Evolutionary conservation across 2,113 vertebrate species (phyloP).

Genomic region (Mesitornis unicolor): DNA sequence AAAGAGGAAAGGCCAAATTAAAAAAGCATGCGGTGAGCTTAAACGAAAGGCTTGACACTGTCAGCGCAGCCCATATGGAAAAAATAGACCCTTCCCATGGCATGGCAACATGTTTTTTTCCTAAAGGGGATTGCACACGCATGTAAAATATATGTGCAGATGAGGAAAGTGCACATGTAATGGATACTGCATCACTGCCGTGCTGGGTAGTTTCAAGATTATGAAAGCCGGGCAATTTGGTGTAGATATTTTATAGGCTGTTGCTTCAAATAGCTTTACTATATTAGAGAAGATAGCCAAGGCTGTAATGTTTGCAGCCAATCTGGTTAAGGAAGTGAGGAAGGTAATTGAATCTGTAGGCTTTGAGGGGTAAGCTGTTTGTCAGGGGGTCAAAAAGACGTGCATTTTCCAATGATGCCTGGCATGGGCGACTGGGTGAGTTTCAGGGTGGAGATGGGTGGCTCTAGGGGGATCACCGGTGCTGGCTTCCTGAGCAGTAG

Average conservation of each 20-base stretch:
- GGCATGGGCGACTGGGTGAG: fast-evolving
- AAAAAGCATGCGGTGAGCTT: constrained; percentile 31
- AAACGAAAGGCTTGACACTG: neutral
- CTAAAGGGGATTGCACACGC: neutral
- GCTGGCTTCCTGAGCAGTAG: neutral
- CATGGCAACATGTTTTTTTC: neutral
- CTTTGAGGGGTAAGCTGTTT: neutral
- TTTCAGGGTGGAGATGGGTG: neutral
- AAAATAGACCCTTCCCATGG: constrained; percentile 10
- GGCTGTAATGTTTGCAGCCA: neutral
- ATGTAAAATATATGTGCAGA: neutral
- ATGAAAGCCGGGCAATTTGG: neutral
- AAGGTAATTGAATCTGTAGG: neutral
- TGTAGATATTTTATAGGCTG: neutral
- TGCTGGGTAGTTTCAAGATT: neutral
- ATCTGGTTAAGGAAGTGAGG: neutral
- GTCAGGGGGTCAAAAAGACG: neutral
- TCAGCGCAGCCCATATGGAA: constrained; percentile 25
- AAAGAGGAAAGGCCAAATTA: constrained; percentile 25
- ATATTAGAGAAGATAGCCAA: neutral
- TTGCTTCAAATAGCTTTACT: neutral
- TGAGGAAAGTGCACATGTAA: neutral
- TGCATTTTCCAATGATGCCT: fast-evolving
- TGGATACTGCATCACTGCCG: neutral
- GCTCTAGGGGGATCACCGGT: fast-evolving